Evolutionary conservation across 2,888 invertebrate species (phyloP).

Genomic region (Iselma pallidipennis): DNA sequence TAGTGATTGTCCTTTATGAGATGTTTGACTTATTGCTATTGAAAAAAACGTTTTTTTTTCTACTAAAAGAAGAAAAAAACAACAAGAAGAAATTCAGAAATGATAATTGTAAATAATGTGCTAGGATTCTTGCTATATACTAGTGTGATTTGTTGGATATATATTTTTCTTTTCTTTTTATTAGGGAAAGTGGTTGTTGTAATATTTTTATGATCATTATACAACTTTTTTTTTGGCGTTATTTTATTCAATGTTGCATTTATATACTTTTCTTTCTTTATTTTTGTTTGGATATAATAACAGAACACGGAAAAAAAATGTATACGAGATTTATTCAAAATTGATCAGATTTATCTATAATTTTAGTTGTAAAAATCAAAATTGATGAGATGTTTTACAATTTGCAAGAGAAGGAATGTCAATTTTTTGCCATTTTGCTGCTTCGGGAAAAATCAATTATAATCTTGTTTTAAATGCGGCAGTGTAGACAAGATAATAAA

Average conservation of each 20-base stretch:
- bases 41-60: not conserved
- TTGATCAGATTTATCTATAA: not conserved
- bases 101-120: not conserved
- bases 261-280: not conserved
- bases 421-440: not conserved
- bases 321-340: conserved; percentile 3
- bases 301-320: not conserved
- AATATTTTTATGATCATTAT: not conserved
- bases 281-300: not conserved
- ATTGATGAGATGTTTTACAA: not conserved
- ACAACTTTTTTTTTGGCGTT: not conserved
- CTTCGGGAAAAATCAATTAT: not conserved
- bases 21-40: not conserved
- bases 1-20: conserved; percentile 6
- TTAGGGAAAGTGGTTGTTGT: not conserved
- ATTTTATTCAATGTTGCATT: not conserved
- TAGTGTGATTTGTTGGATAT: not conserved
- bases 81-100: not conserved
- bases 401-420: not conserved
- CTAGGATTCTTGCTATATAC: not conserved
- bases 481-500: conserved; percentile 3
- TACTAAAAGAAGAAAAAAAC: not conserved
- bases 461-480: not conserved
- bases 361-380: not conserved
- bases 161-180: not conserved